Conservation (phyloP, 2,797 vertebrate species). For the Carapus acus region DNA sequence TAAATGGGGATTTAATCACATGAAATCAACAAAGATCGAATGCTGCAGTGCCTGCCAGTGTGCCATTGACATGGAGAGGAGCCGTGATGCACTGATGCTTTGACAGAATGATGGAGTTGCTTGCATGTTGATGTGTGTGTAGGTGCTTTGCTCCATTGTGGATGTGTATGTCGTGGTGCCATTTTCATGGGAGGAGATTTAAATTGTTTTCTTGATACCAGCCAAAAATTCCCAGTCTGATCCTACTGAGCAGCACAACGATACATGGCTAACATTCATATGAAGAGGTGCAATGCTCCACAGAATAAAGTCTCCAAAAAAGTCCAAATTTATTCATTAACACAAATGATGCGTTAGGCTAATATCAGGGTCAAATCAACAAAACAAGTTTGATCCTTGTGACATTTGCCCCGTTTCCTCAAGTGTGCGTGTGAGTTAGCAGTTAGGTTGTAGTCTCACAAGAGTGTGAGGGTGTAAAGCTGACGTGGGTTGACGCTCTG, state of each 20-base stretch:
- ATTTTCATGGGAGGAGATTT: constrained; percentile 35
- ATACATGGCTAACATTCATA: no score
- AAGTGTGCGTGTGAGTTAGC: background rate
- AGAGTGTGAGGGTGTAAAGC: constrained; percentile 24
- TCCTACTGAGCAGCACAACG: no score
- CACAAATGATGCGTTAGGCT: no score
- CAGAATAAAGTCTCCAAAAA: no score
- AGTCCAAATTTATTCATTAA: no score
- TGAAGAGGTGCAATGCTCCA: no score
- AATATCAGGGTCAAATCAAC: no score
- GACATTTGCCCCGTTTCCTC: background rate
- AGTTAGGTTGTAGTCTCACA: constrained; percentile 15
- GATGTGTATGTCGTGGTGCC: constrained; percentile 33
- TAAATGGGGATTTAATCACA: constrained; percentile 31
- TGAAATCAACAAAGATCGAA: constrained; percentile 5
- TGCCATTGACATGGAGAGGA: constrained; percentile 12
- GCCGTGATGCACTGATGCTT: constrained; percentile 28
- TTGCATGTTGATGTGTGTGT: constrained; percentile 1
- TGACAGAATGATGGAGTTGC: constrained; percentile 24
- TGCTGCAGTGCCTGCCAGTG: background rate
- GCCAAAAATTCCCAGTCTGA: no score
- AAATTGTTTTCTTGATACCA: no score
- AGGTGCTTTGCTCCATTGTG: constrained; percentile 32
- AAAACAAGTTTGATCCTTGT: constrained; percentile 29
- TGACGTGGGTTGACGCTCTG: constrained; percentile 20